phyloP scores from a whole-genome alignment of 2,113 vertebrate genomes.

The Perca fluviatilis region DNA sequence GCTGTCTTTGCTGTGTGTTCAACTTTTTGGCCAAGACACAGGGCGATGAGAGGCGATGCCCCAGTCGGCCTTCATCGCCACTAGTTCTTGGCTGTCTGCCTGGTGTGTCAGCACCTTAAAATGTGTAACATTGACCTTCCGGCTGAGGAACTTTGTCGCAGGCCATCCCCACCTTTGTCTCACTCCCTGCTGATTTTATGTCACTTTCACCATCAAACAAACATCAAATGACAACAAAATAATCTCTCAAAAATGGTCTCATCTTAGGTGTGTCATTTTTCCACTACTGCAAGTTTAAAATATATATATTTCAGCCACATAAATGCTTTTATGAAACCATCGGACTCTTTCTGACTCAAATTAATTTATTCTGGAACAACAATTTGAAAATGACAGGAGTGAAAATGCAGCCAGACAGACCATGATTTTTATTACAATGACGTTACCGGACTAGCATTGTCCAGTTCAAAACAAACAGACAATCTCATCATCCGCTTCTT shows the following conservation, averaged over 20 bases:
- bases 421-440: slow-evolving; percentile 67
- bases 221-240: slow-evolving; percentile 25
- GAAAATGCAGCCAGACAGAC: slow-evolving; percentile 44
- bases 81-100: too few species aligned
- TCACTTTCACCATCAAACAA: slow-evolving; percentile 21
- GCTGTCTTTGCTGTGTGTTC: too few species aligned
- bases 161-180: background rate
- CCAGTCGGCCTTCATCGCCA: too few species aligned
- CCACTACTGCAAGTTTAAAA: slow-evolving; percentile 19
- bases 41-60: too few species aligned
- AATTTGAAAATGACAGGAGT: slow-evolving; percentile 31
- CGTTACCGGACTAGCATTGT: slow-evolving; percentile 59
- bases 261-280: slow-evolving; percentile 4
- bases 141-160: slow-evolving; percentile 1
- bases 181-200: background rate
- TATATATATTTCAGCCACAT: slow-evolving; percentile 42
- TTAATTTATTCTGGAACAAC: slow-evolving; percentile 50
- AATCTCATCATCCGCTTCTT: slow-evolving; percentile 53
- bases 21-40: too few species aligned
- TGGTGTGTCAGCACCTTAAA: background rate
- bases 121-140: background rate
- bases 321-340: slow-evolving; percentile 50
- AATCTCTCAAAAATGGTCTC: slow-evolving; percentile 8
- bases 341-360: slow-evolving; percentile 47
- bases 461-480: slow-evolving; percentile 66